A percentile compares a stretch with the other conserved stretches of the same genome.
phyloP scores from a whole-genome alignment of 2,888 invertebrate species.

The Polyommatus iphigenia region DNA sequence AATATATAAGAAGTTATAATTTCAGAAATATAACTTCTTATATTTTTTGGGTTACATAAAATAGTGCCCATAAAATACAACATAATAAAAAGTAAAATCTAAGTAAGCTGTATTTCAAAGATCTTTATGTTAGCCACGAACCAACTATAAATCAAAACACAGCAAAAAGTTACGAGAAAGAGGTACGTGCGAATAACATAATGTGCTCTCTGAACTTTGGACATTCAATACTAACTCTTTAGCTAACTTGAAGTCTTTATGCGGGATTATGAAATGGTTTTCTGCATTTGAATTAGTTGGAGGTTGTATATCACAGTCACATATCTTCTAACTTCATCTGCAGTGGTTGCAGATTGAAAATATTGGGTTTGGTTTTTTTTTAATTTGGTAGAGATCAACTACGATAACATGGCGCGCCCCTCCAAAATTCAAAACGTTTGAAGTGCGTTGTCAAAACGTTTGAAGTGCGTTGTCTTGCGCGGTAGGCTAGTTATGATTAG shows the following conservation, averaged over 20 bases:
- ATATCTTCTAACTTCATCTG: background rate
- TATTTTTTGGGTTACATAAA: background rate
- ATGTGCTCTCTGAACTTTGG: constrained; percentile 25
- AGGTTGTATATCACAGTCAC: background rate
- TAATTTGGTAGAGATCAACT: too few species aligned
- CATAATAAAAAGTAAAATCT: constrained; percentile 1
- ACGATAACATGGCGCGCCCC: too few species aligned
- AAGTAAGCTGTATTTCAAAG: background rate
- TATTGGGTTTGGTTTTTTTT: too few species aligned
- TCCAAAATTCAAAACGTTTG: too few species aligned
- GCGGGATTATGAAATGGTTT: background rate
- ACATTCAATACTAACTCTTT: constrained; percentile 27
- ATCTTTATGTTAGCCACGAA: constrained; percentile 33
- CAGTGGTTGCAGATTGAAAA: too few species aligned
- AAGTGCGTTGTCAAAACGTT: too few species aligned
- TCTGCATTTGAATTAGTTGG: constrained; percentile 9
- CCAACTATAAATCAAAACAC: constrained; percentile 33
- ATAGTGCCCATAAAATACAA: background rate
- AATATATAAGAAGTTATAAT: too few species aligned
- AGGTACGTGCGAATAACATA: constrained; percentile 31
- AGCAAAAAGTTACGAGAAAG: constrained; percentile 32
- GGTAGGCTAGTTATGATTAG: too few species aligned
- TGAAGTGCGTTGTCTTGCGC: too few species aligned
- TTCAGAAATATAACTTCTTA: background rate
- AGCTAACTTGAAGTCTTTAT: constrained; percentile 6